Conservation (phyloP, 1,140 invertebrate species). For the Drosophila pandora region DNA sequence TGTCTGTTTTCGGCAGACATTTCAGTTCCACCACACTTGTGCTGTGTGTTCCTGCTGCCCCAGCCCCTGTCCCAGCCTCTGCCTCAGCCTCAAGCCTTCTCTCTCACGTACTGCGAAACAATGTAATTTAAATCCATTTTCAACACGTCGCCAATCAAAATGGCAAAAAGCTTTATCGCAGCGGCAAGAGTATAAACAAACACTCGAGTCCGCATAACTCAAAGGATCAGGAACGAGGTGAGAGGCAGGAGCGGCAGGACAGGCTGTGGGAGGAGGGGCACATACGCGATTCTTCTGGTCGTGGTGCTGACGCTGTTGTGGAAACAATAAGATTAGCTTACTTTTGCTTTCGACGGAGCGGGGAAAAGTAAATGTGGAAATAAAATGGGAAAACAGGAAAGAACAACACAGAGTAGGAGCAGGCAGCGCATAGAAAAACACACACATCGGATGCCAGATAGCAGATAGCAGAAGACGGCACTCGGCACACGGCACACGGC, state of each 20-base stretch:
- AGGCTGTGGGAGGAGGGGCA: background rate
- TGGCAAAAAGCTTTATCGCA: constrained; percentile 71
- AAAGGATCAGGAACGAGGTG: constrained; percentile 63
- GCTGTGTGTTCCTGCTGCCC: no score
- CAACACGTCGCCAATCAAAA: constrained; percentile 81
- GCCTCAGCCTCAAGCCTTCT: constrained; percentile 22
- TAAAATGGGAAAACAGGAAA: constrained; percentile 62
- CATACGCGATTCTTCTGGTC: constrained; percentile 39
- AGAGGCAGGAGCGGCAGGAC: background rate
- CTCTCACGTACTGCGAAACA: constrained; percentile 55
- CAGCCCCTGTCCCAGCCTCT: no score
- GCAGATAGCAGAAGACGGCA: constrained; percentile 12
- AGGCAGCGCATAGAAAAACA: constrained; percentile 70
- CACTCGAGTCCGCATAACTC: constrained; percentile 68
- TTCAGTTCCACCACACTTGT: background rate
- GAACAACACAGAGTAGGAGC: constrained; percentile 54
- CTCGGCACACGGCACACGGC: constrained; percentile 1
- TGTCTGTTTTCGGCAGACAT: constrained; percentile 21
- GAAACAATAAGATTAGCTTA: constrained; percentile 82
- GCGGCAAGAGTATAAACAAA: constrained; percentile 58
- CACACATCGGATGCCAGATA: constrained; percentile 57
- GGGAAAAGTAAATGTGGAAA: constrained; percentile 57
- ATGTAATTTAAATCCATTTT: constrained; percentile 82
- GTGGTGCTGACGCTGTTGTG: constrained; percentile 49
- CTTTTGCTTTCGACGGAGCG: constrained; percentile 53